phyloP scores from a whole-genome alignment of 2,113 vertebrate species.

The Semnornis frantzii region DNA sequence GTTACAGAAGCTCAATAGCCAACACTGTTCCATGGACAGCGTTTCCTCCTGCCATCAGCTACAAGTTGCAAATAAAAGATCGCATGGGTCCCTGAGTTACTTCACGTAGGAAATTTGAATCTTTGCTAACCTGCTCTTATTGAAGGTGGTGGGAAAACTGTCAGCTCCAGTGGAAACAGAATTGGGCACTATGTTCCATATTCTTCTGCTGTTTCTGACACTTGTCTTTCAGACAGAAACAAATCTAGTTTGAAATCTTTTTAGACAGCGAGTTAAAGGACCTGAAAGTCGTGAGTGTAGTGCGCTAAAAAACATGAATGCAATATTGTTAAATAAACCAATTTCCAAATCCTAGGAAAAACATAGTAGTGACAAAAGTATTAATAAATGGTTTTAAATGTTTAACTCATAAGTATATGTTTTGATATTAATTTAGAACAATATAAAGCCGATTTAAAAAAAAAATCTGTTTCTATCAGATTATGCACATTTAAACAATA shows the following conservation, averaged over 20 bases:
- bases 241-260: conserved; percentile 40
- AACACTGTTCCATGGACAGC: not conserved
- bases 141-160: not conserved
- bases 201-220: not conserved
- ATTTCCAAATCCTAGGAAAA: conserved; percentile 65
- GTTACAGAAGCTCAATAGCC: not conserved
- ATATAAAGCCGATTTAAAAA: conserved; percentile 72
- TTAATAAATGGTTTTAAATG: conserved; percentile 79
- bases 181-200: not conserved
- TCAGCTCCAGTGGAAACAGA: not conserved
- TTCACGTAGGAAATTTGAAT: not conserved
- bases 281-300: conserved; percentile 9
- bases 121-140: not conserved
- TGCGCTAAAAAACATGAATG: conserved; percentile 43
- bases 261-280: not conserved
- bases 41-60: not conserved
- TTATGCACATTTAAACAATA: conserved; percentile 87
- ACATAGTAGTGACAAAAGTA: conserved; percentile 72
- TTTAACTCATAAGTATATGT: conserved; percentile 82
- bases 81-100: not conserved
- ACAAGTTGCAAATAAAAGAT: not conserved
- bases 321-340: conserved; percentile 66
- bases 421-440: conserved; percentile 85
- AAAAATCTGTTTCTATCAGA: conserved; percentile 82
- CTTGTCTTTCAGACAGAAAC: conserved; percentile 31